A percentile compares a stretch with the other conserved stretches of the same genome.
phyloP scores from a whole-genome alignment of 2,888 invertebrate genomes.

The Acanthacorydalis orientalis region DNA sequence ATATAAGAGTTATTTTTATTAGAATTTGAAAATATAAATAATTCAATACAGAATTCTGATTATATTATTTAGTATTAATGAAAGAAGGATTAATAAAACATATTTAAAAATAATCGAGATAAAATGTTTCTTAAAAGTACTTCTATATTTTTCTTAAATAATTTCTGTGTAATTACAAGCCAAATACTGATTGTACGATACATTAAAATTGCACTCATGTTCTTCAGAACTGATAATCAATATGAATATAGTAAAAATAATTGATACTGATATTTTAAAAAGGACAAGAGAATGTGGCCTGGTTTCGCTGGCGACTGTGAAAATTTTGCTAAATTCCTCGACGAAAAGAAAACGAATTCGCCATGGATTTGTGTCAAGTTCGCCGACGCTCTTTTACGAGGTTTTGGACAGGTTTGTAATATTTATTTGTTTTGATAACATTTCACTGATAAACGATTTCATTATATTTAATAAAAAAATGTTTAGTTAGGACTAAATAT shows the following conservation, averaged over 20 bases:
- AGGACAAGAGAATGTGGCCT: conserved; percentile 15
- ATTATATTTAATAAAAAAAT: not conserved
- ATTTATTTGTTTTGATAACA: not conserved
- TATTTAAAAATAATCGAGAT: no score
- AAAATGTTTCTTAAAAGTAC: no score
- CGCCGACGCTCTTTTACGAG: conserved; percentile 21
- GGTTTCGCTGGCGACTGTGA: conserved; percentile 20
- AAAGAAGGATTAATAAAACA: no score
- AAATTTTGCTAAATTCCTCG: conserved; percentile 15
- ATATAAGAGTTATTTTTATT: no score
- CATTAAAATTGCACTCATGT: no score
- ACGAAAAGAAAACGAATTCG: conserved; percentile 13
- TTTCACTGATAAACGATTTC: conserved; percentile 7
- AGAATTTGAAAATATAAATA: no score
- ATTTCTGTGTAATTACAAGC: no score
- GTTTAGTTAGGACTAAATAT: not conserved
- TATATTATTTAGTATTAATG: no score
- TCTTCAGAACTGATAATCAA: not conserved
- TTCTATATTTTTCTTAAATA: no score
- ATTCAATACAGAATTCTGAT: no score
- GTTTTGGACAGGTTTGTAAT: conserved; percentile 21
- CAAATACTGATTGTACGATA: no score
- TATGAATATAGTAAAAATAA: not conserved
- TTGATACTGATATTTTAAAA: not conserved
- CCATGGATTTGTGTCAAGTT: conserved; percentile 19